Base-by-base conservation (phyloP, 2,888 invertebrate genomes). In the Stenichneumon culpator region DNA sequence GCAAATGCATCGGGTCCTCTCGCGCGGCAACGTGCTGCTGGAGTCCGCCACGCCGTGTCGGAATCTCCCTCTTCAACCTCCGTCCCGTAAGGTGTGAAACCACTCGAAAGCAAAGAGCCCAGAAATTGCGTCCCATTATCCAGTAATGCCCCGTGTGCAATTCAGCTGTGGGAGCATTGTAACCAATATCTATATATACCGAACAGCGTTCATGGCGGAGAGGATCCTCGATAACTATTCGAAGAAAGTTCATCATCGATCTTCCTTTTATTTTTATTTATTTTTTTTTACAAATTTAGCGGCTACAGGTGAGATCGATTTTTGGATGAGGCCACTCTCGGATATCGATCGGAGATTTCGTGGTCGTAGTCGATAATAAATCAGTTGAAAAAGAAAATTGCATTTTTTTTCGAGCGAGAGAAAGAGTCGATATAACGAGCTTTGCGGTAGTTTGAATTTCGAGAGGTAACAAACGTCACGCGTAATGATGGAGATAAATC, bases 121-220 rank as follows among this genome's bases (percentile, higher is more conserved):
- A 92, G 92, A 93, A 93, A 93, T 93, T 93, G 93, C 93, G 92
- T 89, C 89, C 92, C 93, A 93, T 93, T 93, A 93, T 93, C 90
- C 88, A 86, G 91, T 92, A 91, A 93, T 91, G 87, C 89, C 89
- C 88, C 90, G 84, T 86, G 90, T 88, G 89, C 89, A 90, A 90
- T 91, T 85, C 85, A 82, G 74, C 82, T 82, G 77, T 70, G 79
- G 25, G 39, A 52, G 63, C 60, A 32, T 68, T 22, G n/a, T 11
- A 65, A 67, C 32, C 32, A 69, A 60, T 69, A 39, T 32, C 47
- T 50, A 63, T 50, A 70, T 50, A 36, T 63, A 70, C 50, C 14
- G 7, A 22, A 3, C 11, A 22, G 39, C 44, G 73, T 28, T 36
- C 67, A 52, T 65, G 69, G 47, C 72, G 39, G 25, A 52, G 50